Evolutionary conservation across 1,140 invertebrate species (phyloP), one percentile per base, ranked within the genome.

Genomic region (Scaptomyza montana): DNA sequence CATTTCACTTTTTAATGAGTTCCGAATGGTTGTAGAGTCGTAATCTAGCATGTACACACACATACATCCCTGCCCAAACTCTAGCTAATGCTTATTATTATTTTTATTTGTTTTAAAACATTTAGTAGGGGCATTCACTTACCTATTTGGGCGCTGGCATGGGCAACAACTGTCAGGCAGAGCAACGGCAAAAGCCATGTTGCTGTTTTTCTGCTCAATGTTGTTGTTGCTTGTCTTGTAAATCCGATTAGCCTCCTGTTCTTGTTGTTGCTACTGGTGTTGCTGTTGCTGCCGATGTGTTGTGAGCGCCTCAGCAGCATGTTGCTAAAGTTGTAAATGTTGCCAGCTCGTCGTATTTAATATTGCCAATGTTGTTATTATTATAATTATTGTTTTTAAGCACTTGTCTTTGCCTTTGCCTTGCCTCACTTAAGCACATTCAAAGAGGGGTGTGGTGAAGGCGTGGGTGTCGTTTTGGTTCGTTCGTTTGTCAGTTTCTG

Each of bases 71-170:
- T 2, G 9, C 8, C 7, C 21, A 16, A 43, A 6, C 25, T 6
- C 8, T 13, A 0, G n/a, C 33, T n/a, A 36, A 10, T 41, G 28
- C 45, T 57, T 66, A 59, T 59, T 41, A 43, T 39, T 55, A 33
- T 54, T 61, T 56, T 67, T 41, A 19, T 60, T 66, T 53, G 28
- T 30, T 25, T 25, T 47, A 51, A 1, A 33, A 39, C 19, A 49
- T 73, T 54, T 28, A 13, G 47, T 28, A 9, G 21, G 43, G 33
- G 1, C 30, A 47, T 36, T 47, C 8, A 82, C 80, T 82, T 72
- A 85, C 80, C 80, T 60, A 85, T 77, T 82, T 85, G 76, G 36
- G 77, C 80, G 60, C 47, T 63, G 51, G 62, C 61, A 56, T 70
- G 64, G 25, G 53, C 73, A 54, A 82, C 53, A 59, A 82, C 62